Percentiles rank a stretch among this genome's conserved stretches.
These are phyloP conservation scores for Rhagonycha lutea DNA, from an alignment of 2,888 invertebrate genomes.

Conservation along the genomic window DNA sequence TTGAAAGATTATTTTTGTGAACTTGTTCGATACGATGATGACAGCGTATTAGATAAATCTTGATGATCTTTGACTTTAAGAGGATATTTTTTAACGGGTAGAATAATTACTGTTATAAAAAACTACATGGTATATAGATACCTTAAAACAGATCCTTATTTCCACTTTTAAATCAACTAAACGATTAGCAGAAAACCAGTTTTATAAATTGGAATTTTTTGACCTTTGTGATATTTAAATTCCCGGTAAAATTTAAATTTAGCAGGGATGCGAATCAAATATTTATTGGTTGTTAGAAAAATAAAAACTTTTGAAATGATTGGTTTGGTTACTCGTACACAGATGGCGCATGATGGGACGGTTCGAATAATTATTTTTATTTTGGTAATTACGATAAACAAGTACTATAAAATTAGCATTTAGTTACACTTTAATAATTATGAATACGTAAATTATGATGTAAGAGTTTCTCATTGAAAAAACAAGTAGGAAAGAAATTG, in stretches of 20 bases:
- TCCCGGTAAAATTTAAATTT: not conserved
- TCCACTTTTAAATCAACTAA: not conserved
- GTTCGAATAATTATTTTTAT: not conserved
- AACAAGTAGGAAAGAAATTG: not conserved
- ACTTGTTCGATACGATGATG: not conserved
- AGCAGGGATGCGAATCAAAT: not conserved
- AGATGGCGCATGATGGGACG: not conserved
- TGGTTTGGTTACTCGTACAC: not conserved
- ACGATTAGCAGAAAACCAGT: not conserved
- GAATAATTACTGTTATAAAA: no score
- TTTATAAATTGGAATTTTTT: not conserved
- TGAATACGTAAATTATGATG: not conserved
- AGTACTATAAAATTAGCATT: not conserved
- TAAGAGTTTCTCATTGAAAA: no score
- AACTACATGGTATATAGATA: no score
- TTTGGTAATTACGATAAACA: not conserved
- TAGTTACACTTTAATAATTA: not conserved
- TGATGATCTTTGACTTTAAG: not conserved
- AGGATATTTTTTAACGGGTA: no score
- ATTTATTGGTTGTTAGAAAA: not conserved
- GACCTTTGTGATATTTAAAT: not conserved
- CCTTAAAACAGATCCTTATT: no score
- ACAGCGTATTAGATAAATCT: not conserved
- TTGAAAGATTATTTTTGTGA: not conserved
- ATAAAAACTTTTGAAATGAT: accelerated